Evolutionary conservation across 2,113 vertebrate genomes (phyloP).

Genomic region (Ageneiosus marmoratus): DNA sequence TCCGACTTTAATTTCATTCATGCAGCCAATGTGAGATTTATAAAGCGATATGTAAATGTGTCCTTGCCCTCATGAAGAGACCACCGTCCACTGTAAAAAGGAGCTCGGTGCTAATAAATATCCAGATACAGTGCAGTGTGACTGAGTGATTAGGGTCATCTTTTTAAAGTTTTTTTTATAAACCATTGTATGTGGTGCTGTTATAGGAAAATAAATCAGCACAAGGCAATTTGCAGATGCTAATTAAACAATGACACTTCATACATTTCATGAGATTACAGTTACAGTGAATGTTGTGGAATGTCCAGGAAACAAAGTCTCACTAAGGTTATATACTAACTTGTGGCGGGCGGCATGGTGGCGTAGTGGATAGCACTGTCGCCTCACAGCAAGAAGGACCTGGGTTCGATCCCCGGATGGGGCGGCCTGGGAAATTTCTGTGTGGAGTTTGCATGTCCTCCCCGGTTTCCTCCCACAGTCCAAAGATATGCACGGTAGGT

Average conservation of each 20-base stretch:
- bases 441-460: too few species aligned
- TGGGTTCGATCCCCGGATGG: too few species aligned
- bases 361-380: too few species aligned
- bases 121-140: neutral
- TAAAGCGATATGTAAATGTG: constrained; percentile 56
- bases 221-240: neutral
- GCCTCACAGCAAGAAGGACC: too few species aligned
- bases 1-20: constrained; percentile 58
- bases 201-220: constrained; percentile 3
- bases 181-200: neutral
- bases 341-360: too few species aligned
- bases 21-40: constrained; percentile 65
- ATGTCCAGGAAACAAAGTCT: neutral
- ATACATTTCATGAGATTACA: neutral
- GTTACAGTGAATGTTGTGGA: neutral
- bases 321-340: too few species aligned
- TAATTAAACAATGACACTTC: neutral
- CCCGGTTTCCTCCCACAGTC: too few species aligned
- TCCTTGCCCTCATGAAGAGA: neutral
- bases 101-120: neutral
- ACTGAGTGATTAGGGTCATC: neutral
- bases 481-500: too few species aligned
- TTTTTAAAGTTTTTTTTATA: neutral
- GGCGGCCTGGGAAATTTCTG: too few species aligned
- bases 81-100: neutral